Base-by-base conservation (phyloP, 37 sponge, comb jelly and placozoan species). In the Agelas oroides region DNA sequence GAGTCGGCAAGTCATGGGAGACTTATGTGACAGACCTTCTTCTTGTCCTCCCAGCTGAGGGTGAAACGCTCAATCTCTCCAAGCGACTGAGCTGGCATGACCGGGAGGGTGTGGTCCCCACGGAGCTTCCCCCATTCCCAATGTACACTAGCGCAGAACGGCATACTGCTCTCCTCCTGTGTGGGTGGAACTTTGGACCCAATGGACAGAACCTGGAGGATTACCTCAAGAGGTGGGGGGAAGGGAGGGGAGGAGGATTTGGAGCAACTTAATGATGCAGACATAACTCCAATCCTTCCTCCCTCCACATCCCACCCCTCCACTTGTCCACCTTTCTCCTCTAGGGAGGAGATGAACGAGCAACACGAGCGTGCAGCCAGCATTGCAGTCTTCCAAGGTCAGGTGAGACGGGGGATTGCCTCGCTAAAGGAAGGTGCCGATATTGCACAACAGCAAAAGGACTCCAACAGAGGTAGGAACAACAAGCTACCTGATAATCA, bases 351-450 rank as follows among this genome's bases (percentile, higher is more conserved):
- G 67, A 40, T 89, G 72, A 60, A 76, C 32, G 84, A 83, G 6
- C 23, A 62, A 19, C 76, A 72, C 46, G 96, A 95, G 78, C 55
- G 96, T 35, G 96, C 94, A 63, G 96, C 96, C 31, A 90, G 93
- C n/a, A 68, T 95, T 35, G 75, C 94, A 27, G 87, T 95, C 73
- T 95, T 95, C 76, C 84, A 89, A n/a, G 87, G 87, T 0, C 36
- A 89, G 41, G 60, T 90, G 18, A 69, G 74, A 35, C 37, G 76
- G 40, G 89, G 90, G 19, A 89, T 92, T 25, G 28, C 27, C 19
- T 59, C 79, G 27, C 83, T 95, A 55, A 87, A 80, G 24, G 72
- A 79, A 30, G 94, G 95, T 13, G 95, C 95, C 34, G 64, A 24
- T 12, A 64, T 65, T 21, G 71, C 91, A 18, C 24, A 31, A 15